phyloP scores from a whole-genome alignment of 2,113 vertebrate genomes.

The Syrmaticus mikado region DNA sequence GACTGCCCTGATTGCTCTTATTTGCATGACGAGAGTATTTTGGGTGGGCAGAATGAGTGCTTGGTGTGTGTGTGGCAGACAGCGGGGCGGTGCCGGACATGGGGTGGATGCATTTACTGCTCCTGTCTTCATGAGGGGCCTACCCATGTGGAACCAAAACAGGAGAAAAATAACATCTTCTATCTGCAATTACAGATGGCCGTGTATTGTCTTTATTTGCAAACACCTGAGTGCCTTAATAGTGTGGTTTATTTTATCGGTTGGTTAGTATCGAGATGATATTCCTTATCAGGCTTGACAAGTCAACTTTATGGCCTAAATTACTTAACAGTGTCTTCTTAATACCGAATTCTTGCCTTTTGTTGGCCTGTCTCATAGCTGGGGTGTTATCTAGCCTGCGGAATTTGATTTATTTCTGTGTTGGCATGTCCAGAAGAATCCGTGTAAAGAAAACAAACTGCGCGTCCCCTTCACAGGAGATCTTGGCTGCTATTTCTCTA shows the following conservation, averaged over 20 bases:
- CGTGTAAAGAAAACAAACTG: constrained; percentile 44
- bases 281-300: constrained; percentile 35
- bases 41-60: background rate
- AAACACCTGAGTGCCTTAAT: background rate
- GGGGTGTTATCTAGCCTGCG: background rate
- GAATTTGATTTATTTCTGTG: constrained; percentile 60
- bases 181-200: background rate
- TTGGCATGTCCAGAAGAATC: constrained; percentile 45
- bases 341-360: constrained; percentile 8
- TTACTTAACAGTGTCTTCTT: background rate
- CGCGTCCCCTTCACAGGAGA: constrained; percentile 42
- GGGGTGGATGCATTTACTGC: background rate
- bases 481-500: constrained; percentile 63
- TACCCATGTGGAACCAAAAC: background rate
- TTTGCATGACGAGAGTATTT: background rate
- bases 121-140: background rate
- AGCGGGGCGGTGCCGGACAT: background rate
- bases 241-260: background rate
- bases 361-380: constrained; percentile 1
- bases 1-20: background rate
- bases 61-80: background rate
- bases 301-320: background rate
- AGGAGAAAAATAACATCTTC: background rate
- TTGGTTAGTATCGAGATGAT: background rate
- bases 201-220: background rate